phyloP scores from a whole-genome alignment of 2,113 vertebrate genomes.

The Melanotaenia duboulayi region DNA sequence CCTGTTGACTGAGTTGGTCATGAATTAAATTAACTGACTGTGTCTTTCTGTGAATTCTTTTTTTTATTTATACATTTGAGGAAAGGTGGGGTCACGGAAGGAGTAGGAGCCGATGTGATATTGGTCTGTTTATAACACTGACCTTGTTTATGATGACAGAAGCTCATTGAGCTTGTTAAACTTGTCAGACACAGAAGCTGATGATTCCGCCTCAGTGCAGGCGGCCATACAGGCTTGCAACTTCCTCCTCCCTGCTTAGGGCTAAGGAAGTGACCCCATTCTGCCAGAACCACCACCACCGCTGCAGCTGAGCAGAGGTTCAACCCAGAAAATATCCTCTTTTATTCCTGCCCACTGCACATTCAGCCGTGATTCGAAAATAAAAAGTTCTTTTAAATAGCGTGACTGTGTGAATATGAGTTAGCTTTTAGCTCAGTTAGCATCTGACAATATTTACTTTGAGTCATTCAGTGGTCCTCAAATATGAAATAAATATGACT shows the following conservation, averaged over 20 bases:
- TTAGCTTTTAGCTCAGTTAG: neutral
- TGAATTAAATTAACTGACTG: too few relatives aligned
- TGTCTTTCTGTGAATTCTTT: too few relatives aligned
- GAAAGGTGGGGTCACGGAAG: too few relatives aligned
- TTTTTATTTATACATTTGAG: too few relatives aligned
- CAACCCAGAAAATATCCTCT: neutral
- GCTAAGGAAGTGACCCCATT: slow-evolving; percentile 53
- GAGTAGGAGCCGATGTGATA: neutral
- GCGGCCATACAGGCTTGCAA: neutral
- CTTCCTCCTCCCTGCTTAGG: slow-evolving; percentile 3
- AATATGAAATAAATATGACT: neutral
- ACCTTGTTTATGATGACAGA: slow-evolving; percentile 28
- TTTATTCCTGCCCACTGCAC: neutral
- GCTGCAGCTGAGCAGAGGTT: slow-evolving; percentile 19
- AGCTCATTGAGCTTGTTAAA: slow-evolving; percentile 1
- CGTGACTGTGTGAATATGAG: neutral
- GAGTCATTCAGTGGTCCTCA: neutral
- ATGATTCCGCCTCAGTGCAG: slow-evolving; percentile 22
- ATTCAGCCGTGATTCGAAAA: neutral
- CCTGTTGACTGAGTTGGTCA: too few relatives aligned
- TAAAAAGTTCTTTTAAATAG: neutral
- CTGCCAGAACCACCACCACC: slow-evolving; percentile 42
- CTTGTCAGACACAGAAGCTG: slow-evolving; percentile 21
- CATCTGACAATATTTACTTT: neutral
- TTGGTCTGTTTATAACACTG: slow-evolving; percentile 1